Evolutionary conservation across 2,797 vertebrate genomes (phyloP).

Genomic region (Syncerus caffer): DNA sequence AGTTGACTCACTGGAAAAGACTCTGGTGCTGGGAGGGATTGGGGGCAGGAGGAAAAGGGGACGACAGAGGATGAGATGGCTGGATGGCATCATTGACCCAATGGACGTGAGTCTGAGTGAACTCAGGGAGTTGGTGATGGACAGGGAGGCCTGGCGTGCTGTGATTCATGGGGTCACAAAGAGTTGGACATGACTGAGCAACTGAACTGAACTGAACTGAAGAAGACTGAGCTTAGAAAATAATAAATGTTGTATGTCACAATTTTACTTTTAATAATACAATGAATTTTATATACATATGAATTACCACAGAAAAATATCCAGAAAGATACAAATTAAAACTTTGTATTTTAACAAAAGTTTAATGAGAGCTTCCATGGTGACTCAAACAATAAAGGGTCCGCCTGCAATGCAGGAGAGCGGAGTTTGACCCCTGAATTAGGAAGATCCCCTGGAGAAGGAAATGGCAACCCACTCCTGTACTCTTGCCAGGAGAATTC

Average conservation of each 20-base stretch:
- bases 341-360: neutral
- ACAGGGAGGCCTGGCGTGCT: too few relatives aligned
- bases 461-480: neutral
- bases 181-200: too few relatives aligned
- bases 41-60: too few relatives aligned
- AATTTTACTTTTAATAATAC: constrained; percentile 31
- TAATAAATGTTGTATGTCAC: neutral
- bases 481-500: neutral
- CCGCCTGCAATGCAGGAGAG: neutral
- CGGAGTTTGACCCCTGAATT: neutral
- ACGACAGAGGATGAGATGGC: too few relatives aligned
- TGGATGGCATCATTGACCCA: too few relatives aligned
- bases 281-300: neutral
- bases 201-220: too few relatives aligned
- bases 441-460: neutral
- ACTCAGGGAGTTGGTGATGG: too few relatives aligned
- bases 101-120: too few relatives aligned
- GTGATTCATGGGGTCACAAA: too few relatives aligned
- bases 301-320: neutral
- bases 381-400: neutral
- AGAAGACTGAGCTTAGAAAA: neutral
- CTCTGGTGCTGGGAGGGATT: too few relatives aligned
- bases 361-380: neutral
- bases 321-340: neutral
- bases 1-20: too few relatives aligned